These are phyloP conservation scores for Sthenelais limicola DNA, from an alignment of 2,888 invertebrate species.

Conservation along the genomic window DNA sequence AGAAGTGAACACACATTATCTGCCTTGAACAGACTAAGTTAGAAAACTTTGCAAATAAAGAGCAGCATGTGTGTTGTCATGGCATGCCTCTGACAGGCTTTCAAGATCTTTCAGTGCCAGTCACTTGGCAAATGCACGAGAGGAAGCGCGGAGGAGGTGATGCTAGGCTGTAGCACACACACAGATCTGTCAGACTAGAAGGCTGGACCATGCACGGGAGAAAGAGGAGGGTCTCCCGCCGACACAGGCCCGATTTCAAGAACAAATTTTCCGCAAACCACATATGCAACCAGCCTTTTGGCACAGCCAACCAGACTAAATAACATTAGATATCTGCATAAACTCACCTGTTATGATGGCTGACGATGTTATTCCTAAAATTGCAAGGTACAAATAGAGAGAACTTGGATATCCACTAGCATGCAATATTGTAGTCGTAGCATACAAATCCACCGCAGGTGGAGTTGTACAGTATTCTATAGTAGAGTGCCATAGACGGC, in stretches of 20 bases:
- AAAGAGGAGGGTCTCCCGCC: slow-evolving; percentile 35
- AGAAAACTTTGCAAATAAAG: slow-evolving; percentile 30
- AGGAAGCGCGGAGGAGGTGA: slow-evolving; percentile 3
- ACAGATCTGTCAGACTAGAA: slow-evolving; percentile 27
- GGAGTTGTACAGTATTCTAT: too few relatives aligned
- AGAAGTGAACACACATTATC: background rate
- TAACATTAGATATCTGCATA: slow-evolving; percentile 39
- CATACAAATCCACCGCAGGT: slow-evolving; percentile 44
- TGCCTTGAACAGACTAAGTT: slow-evolving; percentile 16
- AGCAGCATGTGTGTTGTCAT: too few relatives aligned
- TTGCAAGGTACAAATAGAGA: slow-evolving; percentile 33
- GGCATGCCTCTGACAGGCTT: too few relatives aligned
- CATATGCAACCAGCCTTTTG: slow-evolving; percentile 8
- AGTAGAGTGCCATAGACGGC: too few relatives aligned
- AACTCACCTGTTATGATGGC: slow-evolving; percentile 21
- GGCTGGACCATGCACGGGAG: slow-evolving; percentile 21
- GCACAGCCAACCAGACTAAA: background rate
- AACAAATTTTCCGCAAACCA: slow-evolving; percentile 13
- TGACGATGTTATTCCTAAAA: slow-evolving; percentile 21
- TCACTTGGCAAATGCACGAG: too few relatives aligned
- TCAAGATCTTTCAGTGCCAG: too few relatives aligned
- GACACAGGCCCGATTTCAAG: slow-evolving; percentile 20
- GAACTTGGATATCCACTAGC: slow-evolving; percentile 24
- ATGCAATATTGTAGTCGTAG: slow-evolving; percentile 40
- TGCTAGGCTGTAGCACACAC: slow-evolving; percentile 2